Percentiles rank a stretch among this genome's conserved stretches.
phyloP scores from a whole-genome alignment of 2,888 invertebrate genomes.

The Lordiphosa fenestrarum region DNA sequence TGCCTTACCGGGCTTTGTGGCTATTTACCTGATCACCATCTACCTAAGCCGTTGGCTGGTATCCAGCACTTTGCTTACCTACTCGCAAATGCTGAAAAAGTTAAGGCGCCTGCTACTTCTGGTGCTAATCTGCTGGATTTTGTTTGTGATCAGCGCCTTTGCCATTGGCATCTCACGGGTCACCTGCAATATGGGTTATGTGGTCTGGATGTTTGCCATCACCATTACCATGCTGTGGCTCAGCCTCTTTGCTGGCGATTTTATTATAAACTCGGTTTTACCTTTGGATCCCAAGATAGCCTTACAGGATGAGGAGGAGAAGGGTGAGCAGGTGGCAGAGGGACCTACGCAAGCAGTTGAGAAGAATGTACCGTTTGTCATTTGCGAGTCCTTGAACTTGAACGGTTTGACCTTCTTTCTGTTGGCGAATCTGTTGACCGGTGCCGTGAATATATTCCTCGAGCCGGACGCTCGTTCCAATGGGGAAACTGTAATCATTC shows the following conservation, averaged over 20 bases:
- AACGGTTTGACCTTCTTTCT: constrained; percentile 93
- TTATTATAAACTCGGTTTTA: constrained; percentile 46
- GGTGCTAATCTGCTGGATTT: constrained; percentile 79
- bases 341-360: not conserved
- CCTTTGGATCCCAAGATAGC: constrained; percentile 9
- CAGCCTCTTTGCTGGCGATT: constrained; percentile 82
- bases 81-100: constrained; percentile 64
- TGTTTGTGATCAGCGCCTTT: constrained; percentile 81
- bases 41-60: constrained; percentile 83
- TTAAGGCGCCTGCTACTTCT: constrained; percentile 54
- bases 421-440: constrained; percentile 91
- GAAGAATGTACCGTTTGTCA: constrained; percentile 17
- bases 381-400: constrained; percentile 85
- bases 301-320: constrained; percentile 68
- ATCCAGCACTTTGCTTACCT: constrained; percentile 57
- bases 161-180: constrained; percentile 87
- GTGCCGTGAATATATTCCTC: constrained; percentile 88
- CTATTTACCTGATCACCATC: constrained; percentile 89
- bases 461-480: constrained; percentile 83
- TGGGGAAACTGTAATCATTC: constrained; percentile 81
- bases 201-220: constrained; percentile 88
- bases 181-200: constrained; percentile 91
- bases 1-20: constrained; percentile 92
- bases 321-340: constrained; percentile 8
- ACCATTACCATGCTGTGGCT: constrained; percentile 84